Percentiles rank a stretch among this genome's conserved stretches.
These are phyloP conservation scores for Gibbula magus DNA, from an alignment of 2,888 invertebrate genomes.

Conservation along the genomic window DNA sequence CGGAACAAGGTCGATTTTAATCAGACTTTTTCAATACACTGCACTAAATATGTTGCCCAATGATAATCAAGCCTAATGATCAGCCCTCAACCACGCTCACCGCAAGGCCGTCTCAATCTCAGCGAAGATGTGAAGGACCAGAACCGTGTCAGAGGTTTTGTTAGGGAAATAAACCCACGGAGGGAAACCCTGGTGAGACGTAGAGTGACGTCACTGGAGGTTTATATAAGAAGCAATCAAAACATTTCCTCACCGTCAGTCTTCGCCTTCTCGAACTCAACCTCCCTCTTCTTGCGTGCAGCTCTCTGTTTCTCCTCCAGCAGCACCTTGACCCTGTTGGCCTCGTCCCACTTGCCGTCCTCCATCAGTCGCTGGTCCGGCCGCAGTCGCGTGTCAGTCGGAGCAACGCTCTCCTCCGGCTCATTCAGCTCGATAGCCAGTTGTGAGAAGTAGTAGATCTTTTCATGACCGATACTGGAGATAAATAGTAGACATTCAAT, in stretches of 20 bases:
- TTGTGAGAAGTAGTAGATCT: constrained; percentile 94
- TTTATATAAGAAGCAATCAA: no score
- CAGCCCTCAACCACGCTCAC: no score
- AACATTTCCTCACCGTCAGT: constrained; percentile 58
- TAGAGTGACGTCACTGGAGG: no score
- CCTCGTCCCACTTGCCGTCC: constrained; percentile 77
- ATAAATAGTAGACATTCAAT: neutral
- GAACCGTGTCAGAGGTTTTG: neutral
- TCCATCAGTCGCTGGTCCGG: constrained; percentile 98
- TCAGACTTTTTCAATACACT: no score
- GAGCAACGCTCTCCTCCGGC: constrained; percentile 91
- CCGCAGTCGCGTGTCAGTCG: constrained; percentile 92
- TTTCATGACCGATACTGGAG: constrained; percentile 80
- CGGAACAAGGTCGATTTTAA: no score
- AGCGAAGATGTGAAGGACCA: neutral
- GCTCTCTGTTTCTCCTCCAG: constrained; percentile 97
- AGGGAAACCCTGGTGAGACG: no score
- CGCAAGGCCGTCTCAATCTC: neutral
- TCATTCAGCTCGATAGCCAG: constrained; percentile 98
- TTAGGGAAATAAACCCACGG: no score
- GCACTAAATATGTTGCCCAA: no score
- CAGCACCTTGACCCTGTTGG: constrained; percentile 87
- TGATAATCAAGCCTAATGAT: no score
- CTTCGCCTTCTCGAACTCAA: constrained; percentile 72
- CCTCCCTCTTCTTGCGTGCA: constrained; percentile 85